phyloP scores from a whole-genome alignment of 2,888 invertebrate genomes.

The Halocaridina rubra region DNA sequence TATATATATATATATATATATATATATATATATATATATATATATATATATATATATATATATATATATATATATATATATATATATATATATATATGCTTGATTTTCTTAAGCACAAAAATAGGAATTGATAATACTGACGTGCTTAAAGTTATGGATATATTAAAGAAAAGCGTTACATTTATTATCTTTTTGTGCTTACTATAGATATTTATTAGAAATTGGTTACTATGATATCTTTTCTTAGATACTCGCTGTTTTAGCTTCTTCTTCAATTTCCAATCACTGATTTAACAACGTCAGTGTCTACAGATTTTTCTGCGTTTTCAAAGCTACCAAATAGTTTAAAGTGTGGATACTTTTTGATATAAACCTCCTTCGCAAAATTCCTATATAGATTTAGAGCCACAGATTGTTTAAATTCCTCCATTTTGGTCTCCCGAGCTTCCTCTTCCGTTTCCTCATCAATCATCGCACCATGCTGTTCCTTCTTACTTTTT shows the following conservation, averaged over 20 bases:
- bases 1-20: too few relatives aligned
- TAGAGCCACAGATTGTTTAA: constrained; percentile 26
- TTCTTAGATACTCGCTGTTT: not conserved
- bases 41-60: too few relatives aligned
- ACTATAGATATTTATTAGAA: not conserved
- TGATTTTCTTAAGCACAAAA: too few relatives aligned
- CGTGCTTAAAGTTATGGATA: not conserved
- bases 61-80: too few relatives aligned
- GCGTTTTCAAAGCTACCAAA: constrained; percentile 34
- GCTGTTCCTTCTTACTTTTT: not conserved
- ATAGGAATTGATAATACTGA: not conserved
- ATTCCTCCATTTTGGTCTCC: not conserved
- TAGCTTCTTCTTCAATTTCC: too few relatives aligned
- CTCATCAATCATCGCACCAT: not conserved
- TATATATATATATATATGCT: too few relatives aligned
- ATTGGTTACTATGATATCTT: not conserved
- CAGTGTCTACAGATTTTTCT: too few relatives aligned
- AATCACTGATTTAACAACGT: too few relatives aligned
- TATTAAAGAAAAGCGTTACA: not conserved
- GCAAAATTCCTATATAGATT: constrained; percentile 29
- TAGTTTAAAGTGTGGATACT: constrained; percentile 22
- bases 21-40: too few relatives aligned
- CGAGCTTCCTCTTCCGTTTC: constrained; percentile 4
- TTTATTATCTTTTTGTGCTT: not conserved
- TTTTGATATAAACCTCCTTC: constrained; percentile 27